These are phyloP conservation scores for Dallia pectoralis DNA, from an alignment of 2,797 vertebrate species.

Conservation along the genomic window DNA sequence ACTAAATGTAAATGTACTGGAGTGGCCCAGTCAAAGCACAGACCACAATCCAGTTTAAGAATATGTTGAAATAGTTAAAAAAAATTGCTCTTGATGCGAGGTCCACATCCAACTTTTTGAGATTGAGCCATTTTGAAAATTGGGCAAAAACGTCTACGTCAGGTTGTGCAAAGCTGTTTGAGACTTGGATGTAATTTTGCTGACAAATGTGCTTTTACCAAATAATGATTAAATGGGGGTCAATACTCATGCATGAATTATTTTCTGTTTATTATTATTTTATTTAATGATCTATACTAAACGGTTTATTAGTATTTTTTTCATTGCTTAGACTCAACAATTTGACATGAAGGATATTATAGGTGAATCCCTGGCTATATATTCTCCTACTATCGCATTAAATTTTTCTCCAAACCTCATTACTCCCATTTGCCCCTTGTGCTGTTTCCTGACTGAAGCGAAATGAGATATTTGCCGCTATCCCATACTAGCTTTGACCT, in stretches of 20 bases:
- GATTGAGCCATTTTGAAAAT: too few relatives aligned
- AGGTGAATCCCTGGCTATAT: background rate
- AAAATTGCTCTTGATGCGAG: too few relatives aligned
- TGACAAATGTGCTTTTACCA: background rate
- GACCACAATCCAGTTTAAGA: too few relatives aligned
- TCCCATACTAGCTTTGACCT: background rate
- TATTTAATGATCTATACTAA: background rate
- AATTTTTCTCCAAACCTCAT: background rate
- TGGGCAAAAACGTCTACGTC: too few relatives aligned
- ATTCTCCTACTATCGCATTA: background rate
- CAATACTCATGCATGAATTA: too few relatives aligned
- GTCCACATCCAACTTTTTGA: too few relatives aligned
- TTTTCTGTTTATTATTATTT: too few relatives aligned
- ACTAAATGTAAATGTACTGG: too few relatives aligned
- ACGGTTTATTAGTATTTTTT: background rate
- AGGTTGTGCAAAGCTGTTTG: too few relatives aligned
- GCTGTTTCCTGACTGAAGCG: background rate
- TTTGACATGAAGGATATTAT: background rate
- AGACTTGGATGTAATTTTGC: background rate
- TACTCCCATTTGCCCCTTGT: background rate
- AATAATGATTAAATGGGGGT: too few relatives aligned
- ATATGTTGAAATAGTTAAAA: too few relatives aligned
- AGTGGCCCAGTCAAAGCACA: too few relatives aligned
- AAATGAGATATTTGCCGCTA: background rate
- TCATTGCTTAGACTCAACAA: background rate